A percentile compares a stretch with the other conserved stretches of the same genome.
phyloP scores from a whole-genome alignment of 2,113 vertebrate genomes.

The Tragelaphus strepsiceros region DNA sequence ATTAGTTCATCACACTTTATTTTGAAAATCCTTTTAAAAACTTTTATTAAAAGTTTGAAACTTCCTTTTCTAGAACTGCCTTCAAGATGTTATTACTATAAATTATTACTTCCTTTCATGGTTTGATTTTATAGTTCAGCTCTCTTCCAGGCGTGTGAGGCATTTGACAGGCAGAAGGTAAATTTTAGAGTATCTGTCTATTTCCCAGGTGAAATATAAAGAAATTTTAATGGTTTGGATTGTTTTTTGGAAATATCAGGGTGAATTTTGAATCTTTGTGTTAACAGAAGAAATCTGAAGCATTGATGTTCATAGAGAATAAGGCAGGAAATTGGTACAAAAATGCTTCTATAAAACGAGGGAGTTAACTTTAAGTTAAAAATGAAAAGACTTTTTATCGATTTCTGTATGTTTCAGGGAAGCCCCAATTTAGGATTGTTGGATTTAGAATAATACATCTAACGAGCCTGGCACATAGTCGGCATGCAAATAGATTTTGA shows the following conservation, averaged over 20 bases:
- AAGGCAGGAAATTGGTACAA: background rate
- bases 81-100: background rate
- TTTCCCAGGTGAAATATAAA: conserved; percentile 49
- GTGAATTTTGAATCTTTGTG: background rate
- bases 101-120: conserved; percentile 29
- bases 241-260: conserved; percentile 32
- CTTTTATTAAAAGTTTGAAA: conserved; percentile 36
- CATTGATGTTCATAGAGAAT: background rate
- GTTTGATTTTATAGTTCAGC: background rate
- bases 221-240: conserved; percentile 30
- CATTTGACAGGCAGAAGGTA: conserved; percentile 18
- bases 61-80: conserved; percentile 48
- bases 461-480: background rate
- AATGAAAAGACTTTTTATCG: background rate
- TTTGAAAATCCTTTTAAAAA: background rate
- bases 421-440: background rate
- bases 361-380: conserved; percentile 22
- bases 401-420: background rate
- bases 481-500: background rate
- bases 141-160: conserved; percentile 4
- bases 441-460: background rate
- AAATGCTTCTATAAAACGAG: background rate
- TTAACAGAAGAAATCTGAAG: conserved; percentile 53
- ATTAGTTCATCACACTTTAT: background rate
- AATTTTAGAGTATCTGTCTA: conserved; percentile 19